A percentile compares a stretch with the other conserved stretches of the same genome.
These are phyloP conservation scores for Falco peregrinus DNA, from an alignment of 2,797 vertebrate species.

Conservation along the genomic window DNA sequence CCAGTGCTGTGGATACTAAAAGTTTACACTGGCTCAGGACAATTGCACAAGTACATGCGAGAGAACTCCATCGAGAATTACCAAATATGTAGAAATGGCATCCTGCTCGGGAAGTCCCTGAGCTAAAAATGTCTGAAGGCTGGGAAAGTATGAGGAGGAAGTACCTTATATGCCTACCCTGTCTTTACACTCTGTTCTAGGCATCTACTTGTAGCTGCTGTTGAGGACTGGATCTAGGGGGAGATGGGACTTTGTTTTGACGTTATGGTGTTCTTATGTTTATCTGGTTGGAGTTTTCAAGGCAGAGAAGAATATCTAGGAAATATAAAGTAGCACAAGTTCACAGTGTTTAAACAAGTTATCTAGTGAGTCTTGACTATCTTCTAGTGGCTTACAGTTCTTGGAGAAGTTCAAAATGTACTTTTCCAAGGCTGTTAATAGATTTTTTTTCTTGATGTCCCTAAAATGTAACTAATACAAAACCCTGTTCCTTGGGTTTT, in stretches of 20 bases:
- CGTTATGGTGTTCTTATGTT: not conserved
- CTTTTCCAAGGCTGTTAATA: not conserved
- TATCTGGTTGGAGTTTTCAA: slow-evolving; percentile 8
- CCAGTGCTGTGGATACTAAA: not conserved
- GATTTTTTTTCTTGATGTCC: not conserved
- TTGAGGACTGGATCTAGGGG: not conserved
- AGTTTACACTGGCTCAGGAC: slow-evolving; percentile 1
- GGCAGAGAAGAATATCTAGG: not conserved
- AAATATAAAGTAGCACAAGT: not conserved
- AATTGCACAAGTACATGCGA: slow-evolving; percentile 43
- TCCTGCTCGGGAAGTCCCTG: slow-evolving; percentile 53
- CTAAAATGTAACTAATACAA: not conserved
- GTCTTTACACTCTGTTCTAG: not conserved
- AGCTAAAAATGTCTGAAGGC: slow-evolving; percentile 54
- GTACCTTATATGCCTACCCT: not conserved
- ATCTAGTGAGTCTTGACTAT: not conserved
- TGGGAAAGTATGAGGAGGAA: slow-evolving; percentile 60
- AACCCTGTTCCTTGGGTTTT: not conserved
- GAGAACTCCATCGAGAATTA: slow-evolving; percentile 39
- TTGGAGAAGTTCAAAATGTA: not conserved
- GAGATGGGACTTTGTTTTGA: not conserved
- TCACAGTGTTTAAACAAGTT: not conserved
- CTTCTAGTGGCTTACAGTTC: not conserved
- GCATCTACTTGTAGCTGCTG: not conserved
- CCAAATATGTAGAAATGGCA: slow-evolving; percentile 63